These are phyloP conservation scores for Platynereis dumerilii DNA, from an alignment of 2,888 invertebrate genomes.

Conservation along the genomic window DNA sequence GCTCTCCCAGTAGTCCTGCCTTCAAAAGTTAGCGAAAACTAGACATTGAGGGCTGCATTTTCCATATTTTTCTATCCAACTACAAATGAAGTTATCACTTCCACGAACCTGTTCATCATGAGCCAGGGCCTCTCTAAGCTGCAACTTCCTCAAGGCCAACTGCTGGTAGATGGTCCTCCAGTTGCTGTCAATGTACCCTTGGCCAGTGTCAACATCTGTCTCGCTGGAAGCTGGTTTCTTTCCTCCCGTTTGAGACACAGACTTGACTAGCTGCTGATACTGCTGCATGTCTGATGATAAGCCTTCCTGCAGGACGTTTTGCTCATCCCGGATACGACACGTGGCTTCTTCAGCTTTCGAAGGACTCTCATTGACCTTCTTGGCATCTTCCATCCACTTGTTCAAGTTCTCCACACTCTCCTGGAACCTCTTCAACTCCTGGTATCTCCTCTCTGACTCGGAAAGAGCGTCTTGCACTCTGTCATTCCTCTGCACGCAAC, in stretches of 20 bases:
- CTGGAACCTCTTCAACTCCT: constrained; percentile 51
- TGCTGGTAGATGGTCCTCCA: constrained; percentile 48
- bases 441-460: constrained; percentile 48
- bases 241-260: constrained; percentile 9
- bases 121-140: constrained; percentile 42
- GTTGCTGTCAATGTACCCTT: constrained; percentile 35
- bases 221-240: background rate
- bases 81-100: too few relatives aligned
- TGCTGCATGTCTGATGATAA: constrained; percentile 1
- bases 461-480: constrained; percentile 40
- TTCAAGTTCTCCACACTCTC: constrained; percentile 47
- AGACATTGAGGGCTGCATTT: too few relatives aligned
- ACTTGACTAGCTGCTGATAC: constrained; percentile 18
- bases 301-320: background rate
- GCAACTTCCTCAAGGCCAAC: constrained; percentile 44
- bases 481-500: constrained; percentile 46
- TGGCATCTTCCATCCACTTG: constrained; percentile 53
- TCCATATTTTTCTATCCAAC: too few relatives aligned
- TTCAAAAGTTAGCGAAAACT: too few relatives aligned
- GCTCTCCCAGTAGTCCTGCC: too few relatives aligned
- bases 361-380: constrained; percentile 40
- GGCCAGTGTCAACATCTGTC: constrained; percentile 36
- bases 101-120: background rate
- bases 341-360: constrained; percentile 13
- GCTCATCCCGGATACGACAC: constrained; percentile 19